Base-by-base conservation (phyloP, 2,797 vertebrate genomes). In the Perodicticus potto region DNA sequence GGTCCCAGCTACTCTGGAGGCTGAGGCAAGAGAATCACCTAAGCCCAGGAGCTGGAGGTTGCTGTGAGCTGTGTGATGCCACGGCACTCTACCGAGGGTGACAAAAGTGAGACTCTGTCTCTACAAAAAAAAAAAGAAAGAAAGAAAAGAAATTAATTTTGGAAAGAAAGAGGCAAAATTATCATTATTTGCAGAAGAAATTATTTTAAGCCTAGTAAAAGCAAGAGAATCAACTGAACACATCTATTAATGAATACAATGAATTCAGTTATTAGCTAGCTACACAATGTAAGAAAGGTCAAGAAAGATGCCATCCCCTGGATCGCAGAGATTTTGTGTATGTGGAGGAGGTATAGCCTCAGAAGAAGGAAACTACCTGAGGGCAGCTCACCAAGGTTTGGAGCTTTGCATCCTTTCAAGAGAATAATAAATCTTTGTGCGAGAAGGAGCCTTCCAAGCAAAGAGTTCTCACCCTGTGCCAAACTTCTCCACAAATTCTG, bases 101-200 rank as follows among this genome's bases (percentile, higher is more conserved):
- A 49, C 12, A 49, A 49, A 49, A 12, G 45, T 49, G 12, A 49
- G 45, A 13, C 45, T 45, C 45, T 49, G 45, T 49, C 45, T 49
- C 45, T 49, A 49, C 45, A 49, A 49, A 49, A 49, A 49, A 49
- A 49, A 49, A 49, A 49, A 12, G 11, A 49, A 49, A 49, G 45
- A 49, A 49, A 49, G 45, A 49, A 12, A 82, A 83, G 40, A 95
- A 72, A 65, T 7, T 59, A 45, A 69, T 78, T 49, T 67, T 87
- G 10, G 20, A 57, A 69, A 63, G 16, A 86, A 87, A 77, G 67
- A 43, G 19, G 9, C 9, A 55, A 84, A 90, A 23, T 76, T 91
- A 29, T 82, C 29, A 69, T 81, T 74, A 43, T 84, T 82, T 80
- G 10, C 34, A 90, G 61, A 81, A 90, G 45, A 94, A 96, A 73